Evolutionary conservation across 2,113 vertebrate genomes (phyloP), one percentile per base, ranked within the genome.

Genomic region (Onychorhynchus coronatus): DNA sequence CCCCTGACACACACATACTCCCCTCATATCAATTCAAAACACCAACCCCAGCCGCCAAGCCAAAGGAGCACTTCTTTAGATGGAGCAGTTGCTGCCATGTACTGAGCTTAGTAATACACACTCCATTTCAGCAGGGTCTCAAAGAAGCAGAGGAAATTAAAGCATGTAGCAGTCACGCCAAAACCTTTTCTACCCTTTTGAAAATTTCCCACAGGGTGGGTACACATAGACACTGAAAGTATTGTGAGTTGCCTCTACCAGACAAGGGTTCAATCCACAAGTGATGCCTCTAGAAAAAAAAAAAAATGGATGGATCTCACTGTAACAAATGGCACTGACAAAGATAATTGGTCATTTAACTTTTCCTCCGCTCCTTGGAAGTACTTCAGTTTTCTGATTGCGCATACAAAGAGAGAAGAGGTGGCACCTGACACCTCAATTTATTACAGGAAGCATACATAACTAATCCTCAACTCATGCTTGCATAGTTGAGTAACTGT

Each of bases 111-210:
- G 70, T 65, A 94, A 92, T 53, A 65, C 85, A 91, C 76, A 70
- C 83, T 91, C 79, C 23, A 53, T 86, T 94, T 84, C 86, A 93
- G 61, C 58, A 58, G 53, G 62, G 85, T 87, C 92, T 96, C 92
- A 84, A 70, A 91, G 91, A 77, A 91, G 53, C 88, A 89, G 70
- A 91, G 77, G 92, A 85, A 96, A 95, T 94, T 91, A 92, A 95
- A 96, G 65, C 77, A 91, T 7, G 7, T 75, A 92, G 73, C 56
- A 84, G 75, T 65, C 86, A 87, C 0, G 24, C 79, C 86, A 95
- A 91, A 96, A 65, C 31, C 61, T 75, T n/a, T 85, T 68, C 72
- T 28, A 81, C 25, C 62, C 80, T 85, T 71, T 82, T 75, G 62
- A 94, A 93, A 89, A 47, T 56, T 92, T 93, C 92, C 91, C 80